Base-by-base conservation (phyloP, 2,888 invertebrate species). In the Himalopsyche japonica region DNA sequence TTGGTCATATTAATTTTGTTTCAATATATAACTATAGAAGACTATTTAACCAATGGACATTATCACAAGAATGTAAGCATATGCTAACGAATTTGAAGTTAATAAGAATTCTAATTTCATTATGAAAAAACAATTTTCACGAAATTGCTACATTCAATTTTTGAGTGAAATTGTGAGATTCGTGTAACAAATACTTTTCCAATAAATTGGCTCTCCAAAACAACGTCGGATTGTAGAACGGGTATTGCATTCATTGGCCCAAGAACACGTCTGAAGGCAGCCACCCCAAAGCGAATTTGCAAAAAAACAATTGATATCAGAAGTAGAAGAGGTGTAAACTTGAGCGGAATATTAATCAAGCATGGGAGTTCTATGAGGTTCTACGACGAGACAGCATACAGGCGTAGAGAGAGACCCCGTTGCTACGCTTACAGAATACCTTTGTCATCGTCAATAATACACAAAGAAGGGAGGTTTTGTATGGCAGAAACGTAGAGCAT, bases 291-390 rank as follows among this genome's bases (percentile, higher is more conserved):
- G 83, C 84, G 86, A 86, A 84, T 84, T 83, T 83, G 81, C 80
- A 86, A 81, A 84, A 84, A 86, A 83, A 86, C 86, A 86, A 86
- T 85, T 86, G 86, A 86, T 86, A 85, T 85, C 86, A 85, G 82
- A 82, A 86, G 84, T 82, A 83, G 85, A 86, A 85, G 84, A 86
- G 86, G 85, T 84, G 85, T 37, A 57, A 30, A 82, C 85, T 37
- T 76, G 86, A 48, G 32, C 82, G 79, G 86, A 86, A 86, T 86
- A 86, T 86, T 86, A 86, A 86, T 86, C 84, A 80, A 80, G 57
- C 37, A 57, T 76, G 81, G 84, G 43, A 27, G 81, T 80, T 81
- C 18, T 80, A 82, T 81, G 84, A 79, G 37, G 34, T 83, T 47
- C 82, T 57, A 76, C 64, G 78, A 57, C 43, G 79, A 76, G 76